Conservation (phyloP, 2,113 vertebrate species). For the Gasterosteus nipponicus region DNA sequence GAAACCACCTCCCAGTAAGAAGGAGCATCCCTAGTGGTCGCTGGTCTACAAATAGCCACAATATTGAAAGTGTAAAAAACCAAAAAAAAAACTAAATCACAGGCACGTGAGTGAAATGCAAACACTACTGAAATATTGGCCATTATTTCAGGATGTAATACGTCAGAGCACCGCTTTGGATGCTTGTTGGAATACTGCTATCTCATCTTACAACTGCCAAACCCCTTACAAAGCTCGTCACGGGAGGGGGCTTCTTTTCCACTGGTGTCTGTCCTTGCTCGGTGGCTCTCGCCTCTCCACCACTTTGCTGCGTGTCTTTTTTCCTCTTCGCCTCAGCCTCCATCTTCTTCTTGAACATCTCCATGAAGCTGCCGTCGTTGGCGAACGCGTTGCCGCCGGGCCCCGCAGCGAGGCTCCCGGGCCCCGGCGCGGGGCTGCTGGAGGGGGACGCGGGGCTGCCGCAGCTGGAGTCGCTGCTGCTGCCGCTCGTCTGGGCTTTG, state of each 20-base stretch:
- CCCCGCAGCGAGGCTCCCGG: conserved; percentile 36
- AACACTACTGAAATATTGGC: conserved; percentile 5
- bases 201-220: conserved; percentile 79
- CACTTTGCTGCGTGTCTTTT: conserved; percentile 62
- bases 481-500: conserved; percentile 34
- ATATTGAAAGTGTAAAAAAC: background rate
- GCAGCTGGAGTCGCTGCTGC: conserved; percentile 74
- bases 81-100: background rate
- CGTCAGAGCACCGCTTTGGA: conserved; percentile 12
- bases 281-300: conserved; percentile 57
- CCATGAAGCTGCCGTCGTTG: conserved; percentile 97
- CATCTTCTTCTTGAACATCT: conserved; percentile 95
- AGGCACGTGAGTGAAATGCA: conserved; percentile 7
- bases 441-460: conserved; percentile 78
- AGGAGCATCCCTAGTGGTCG: conserved; percentile 46
- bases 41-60: conserved; percentile 25
- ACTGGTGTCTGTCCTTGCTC: conserved; percentile 73
- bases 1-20: conserved; percentile 46
- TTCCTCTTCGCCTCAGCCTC: conserved; percentile 77
- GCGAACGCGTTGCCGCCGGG: conserved; percentile 87
- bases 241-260: conserved; percentile 80
- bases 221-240: conserved; percentile 86
- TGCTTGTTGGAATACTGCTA: conserved; percentile 21
- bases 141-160: conserved; percentile 10
- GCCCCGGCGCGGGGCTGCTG: conserved; percentile 55